Base-by-base conservation (phyloP, 2,113 vertebrate species). In the Cathartes aura region DNA sequence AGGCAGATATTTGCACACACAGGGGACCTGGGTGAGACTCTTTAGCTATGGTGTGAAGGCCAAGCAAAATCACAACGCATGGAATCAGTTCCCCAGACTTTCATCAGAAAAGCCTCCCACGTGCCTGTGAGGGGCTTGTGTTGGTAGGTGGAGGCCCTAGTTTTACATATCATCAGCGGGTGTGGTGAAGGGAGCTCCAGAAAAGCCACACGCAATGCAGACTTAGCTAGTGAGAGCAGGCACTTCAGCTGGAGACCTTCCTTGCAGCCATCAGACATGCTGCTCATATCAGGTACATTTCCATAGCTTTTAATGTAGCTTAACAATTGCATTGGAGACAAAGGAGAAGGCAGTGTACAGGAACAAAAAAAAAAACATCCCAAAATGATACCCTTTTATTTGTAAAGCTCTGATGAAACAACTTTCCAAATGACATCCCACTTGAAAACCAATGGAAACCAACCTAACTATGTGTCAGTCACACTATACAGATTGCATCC, bases 331-430 rank as follows among this genome's bases (percentile, higher is more conserved):
- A 29, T 83, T 86, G 52, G 84, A 96, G 92, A 90, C 72, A 85
- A 82, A 96, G 75, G 94, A 98, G 91, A 84, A 94, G 95, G 91
- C 91, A 67, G 80, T 72, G 20, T 97, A 96, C 93, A 97, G 97
- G 98, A 95, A 38, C 38, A 38, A 38, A 88, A 87, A 96, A 76
- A 88, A 70, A 87, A 63, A 75, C 4, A 73, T 94, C 93, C 89
- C 92, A 95, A 98, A 97, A 98, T 91, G 97, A 98, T 98, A 98
- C 96, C 98, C 97, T 98, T 98, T 99, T 98, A 98, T 98, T 98
- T 98, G 98, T 98, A 98, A 98, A 98, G 98, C 97, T 98, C 98
- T 98, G 97, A 95, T 98, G 98, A 98, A 98, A 98, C 85, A 98
- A 97, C 97, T 96, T 98, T 98, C 97, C 98, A 98, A 98, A 98